phyloP scores from a whole-genome alignment of 2,797 vertebrate genomes.

The Sebastes iracundus region DNA sequence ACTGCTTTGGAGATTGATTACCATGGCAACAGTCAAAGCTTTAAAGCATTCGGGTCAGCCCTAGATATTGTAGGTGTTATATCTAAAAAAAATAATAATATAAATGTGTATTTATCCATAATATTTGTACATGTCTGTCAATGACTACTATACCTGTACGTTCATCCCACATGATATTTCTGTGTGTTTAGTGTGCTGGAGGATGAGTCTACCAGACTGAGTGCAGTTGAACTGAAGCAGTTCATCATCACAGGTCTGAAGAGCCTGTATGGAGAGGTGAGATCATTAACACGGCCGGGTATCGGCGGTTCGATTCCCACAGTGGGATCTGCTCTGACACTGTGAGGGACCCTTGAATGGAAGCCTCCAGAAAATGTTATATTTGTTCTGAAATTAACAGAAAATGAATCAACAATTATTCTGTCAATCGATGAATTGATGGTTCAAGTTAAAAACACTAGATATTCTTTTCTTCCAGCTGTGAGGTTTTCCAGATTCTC shows the following conservation, averaged over 20 bases:
- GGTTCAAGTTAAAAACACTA: not conserved
- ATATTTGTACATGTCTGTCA: not conserved
- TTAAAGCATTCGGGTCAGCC: not conserved
- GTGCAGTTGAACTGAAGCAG: constrained; percentile 87
- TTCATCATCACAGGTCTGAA: constrained; percentile 87
- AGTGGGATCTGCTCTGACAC: not conserved
- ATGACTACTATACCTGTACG: too few relatives aligned
- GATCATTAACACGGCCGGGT: not conserved
- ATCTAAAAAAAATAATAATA: not conserved
- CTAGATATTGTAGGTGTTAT: not conserved
- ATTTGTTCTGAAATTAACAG: not conserved
- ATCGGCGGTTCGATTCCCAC: not conserved
- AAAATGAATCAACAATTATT: not conserved
- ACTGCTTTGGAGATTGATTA: too few relatives aligned
- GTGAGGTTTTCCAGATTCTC: not conserved
- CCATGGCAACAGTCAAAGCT: too few relatives aligned
- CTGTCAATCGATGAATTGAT: not conserved
- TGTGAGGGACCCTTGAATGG: not conserved
- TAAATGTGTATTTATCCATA: not conserved
- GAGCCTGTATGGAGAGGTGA: constrained; percentile 91
- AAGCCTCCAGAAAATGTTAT: not conserved
- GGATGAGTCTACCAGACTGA: constrained; percentile 74
- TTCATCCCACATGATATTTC: not conserved
- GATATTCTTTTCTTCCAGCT: not conserved
- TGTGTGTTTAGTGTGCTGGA: constrained; percentile 72